A percentile compares a stretch with the other conserved stretches of the same genome.
These are phyloP conservation scores for Chrysolina oricalcia DNA, from an alignment of 2,888 invertebrate species.

Conservation along the genomic window DNA sequence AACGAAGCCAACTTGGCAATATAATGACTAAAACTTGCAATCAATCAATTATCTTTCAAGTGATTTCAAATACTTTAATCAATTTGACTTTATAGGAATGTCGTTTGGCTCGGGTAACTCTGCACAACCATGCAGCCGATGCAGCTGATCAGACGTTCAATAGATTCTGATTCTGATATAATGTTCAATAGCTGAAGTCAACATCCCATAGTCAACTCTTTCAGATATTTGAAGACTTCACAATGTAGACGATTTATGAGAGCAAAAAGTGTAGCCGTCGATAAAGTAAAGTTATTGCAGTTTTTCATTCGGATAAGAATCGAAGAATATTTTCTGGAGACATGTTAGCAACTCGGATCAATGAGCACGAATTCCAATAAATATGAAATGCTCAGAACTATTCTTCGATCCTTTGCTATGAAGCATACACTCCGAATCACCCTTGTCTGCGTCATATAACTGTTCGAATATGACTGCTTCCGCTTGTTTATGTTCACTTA, in stretches of 20 bases:
- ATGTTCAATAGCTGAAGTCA: no score
- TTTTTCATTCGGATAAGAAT: neutral
- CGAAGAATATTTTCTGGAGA: neutral
- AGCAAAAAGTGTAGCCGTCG: neutral
- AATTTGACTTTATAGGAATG: no score
- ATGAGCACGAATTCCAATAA: neutral
- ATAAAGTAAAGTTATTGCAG: neutral
- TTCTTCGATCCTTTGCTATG: neutral
- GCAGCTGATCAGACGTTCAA: no score
- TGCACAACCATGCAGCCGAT: no score
- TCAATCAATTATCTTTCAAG: no score
- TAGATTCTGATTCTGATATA: no score
- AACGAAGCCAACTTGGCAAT: no score
- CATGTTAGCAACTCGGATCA: neutral
- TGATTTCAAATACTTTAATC: no score
- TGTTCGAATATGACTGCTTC: neutral
- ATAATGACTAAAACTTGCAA: no score
- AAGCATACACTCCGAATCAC: neutral
- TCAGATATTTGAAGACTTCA: neutral
- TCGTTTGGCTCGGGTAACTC: no score
- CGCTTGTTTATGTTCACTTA: neutral
- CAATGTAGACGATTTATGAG: neutral
- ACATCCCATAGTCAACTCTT: constrained; percentile 3
- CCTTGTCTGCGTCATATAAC: neutral
- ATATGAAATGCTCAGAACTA: neutral